Evolutionary conservation across 2,888 invertebrate species (phyloP).

Genomic region (Xylocampa areola): DNA sequence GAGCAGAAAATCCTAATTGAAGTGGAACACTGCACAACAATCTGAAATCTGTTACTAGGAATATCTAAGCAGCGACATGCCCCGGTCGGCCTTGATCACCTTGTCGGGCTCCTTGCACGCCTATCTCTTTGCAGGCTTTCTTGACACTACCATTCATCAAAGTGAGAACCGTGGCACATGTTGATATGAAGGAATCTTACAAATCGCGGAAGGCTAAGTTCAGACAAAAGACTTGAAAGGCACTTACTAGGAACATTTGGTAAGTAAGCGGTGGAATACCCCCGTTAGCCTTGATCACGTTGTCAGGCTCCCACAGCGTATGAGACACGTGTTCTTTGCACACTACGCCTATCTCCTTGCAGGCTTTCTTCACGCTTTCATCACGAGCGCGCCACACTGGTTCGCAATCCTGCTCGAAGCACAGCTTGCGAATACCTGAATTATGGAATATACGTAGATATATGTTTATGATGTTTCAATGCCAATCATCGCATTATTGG

Average conservation of each 20-base stretch:
- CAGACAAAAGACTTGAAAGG: too few species aligned
- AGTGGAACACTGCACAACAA: too few species aligned
- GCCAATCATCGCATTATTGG: too few species aligned
- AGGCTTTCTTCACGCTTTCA: slow-evolving; percentile 87
- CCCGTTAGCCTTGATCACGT: slow-evolving; percentile 91
- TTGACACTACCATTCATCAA: slow-evolving; percentile 90
- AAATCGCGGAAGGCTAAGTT: too few species aligned
- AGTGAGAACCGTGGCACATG: too few species aligned
- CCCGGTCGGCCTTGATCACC: slow-evolving; percentile 92
- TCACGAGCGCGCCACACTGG: slow-evolving; percentile 92
- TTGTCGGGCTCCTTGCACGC: slow-evolving; percentile 91
- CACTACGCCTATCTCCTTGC: slow-evolving; percentile 87
- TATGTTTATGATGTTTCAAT: too few species aligned
- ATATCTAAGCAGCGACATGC: slow-evolving; percentile 92
- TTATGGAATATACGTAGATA: background rate
- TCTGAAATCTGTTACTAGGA: too few species aligned
- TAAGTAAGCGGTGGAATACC: slow-evolving; percentile 93
- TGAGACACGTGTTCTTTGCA: slow-evolving; percentile 92
- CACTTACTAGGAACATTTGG: slow-evolving; percentile 91
- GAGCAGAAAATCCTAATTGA: too few species aligned
- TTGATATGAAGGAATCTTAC: too few species aligned
- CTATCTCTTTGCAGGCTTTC: slow-evolving; percentile 86
- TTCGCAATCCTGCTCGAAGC: slow-evolving; percentile 92
- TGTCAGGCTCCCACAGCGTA: slow-evolving; percentile 92
- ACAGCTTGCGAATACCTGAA: slow-evolving; percentile 84